Base-by-base conservation (phyloP, 2,888 invertebrate genomes). In the Cepaea hortensis region DNA sequence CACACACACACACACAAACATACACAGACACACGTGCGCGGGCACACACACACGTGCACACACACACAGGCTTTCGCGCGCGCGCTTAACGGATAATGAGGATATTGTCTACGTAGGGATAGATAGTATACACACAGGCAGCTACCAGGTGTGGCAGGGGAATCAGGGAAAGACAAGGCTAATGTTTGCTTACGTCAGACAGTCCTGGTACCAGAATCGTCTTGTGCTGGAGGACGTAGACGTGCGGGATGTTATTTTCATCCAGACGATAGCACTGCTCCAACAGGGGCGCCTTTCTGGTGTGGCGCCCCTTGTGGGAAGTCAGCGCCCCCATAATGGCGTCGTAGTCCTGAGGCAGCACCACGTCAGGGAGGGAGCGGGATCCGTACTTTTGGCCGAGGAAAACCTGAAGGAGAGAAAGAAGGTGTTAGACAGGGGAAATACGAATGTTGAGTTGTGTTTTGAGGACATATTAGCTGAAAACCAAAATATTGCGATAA, bases 371-470 rank as follows among this genome's bases (percentile, higher is more conserved):
- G 13, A 93, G 89, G 7, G 91, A 89, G 35, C 88, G 86, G 3
- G 90, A 89, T 0, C 94, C 94, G 89, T 93, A 93, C 72, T 91
- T 91, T 83, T 94, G 93, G 6, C 94, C 93, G 55, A 94, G 85
- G 82, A 94, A 91, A 13, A 91, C 92, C 94, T 94, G 89, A 11
- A 15, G 20, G 48, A 68, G 3, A 65, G 15, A 46, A 6, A 55
- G 55, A 55, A 55, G 55, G 0, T 55, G 55, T 55, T 55, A 55
- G 55, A 55, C 6, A 35, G 35, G 35, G 35, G 35, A 35, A 35
- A 35, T 35, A 35, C 35, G 1, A 35, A 35, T 35, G 35, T 35
- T 35, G 35, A 35, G 35, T 35, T 35, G 35, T 35, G 35, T 35
- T 35, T 0, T 35, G 35, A 35, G 0, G 35, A 35, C 35, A 35